A percentile compares a stretch with the other conserved stretches of the same genome.
Conservation (phyloP, 2,113 vertebrate genomes). For the Python bivittatus region DNA sequence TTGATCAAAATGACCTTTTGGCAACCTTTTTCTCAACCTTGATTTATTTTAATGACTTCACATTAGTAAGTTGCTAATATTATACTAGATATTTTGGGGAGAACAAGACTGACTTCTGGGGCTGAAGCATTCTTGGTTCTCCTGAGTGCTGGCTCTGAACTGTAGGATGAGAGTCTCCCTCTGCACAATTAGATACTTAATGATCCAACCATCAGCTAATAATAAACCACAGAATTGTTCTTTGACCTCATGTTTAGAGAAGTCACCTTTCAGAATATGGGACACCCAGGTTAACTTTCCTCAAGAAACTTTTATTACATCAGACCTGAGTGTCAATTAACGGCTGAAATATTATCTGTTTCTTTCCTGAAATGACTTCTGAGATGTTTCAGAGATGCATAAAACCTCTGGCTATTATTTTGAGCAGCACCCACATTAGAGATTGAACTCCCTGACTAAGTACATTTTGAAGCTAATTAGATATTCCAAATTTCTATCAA, state of each 20-base stretch:
- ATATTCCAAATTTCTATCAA: constrained; percentile 82
- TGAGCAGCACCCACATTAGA: constrained; percentile 74
- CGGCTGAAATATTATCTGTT: constrained; percentile 76
- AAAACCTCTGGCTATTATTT: constrained; percentile 78
- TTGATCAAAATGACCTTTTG: neutral
- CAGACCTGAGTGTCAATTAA: constrained; percentile 75
- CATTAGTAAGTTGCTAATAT: neutral
- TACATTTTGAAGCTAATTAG: constrained; percentile 82
- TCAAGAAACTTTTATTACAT: constrained; percentile 74
- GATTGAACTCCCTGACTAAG: constrained; percentile 72
- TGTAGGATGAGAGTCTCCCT: neutral
- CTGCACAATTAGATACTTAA: constrained; percentile 38
- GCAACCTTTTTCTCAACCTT: neutral
- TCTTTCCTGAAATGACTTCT: constrained; percentile 76
- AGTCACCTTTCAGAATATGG: constrained; percentile 79
- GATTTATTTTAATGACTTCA: neutral
- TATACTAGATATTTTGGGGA: neutral
- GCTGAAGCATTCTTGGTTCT: neutral
- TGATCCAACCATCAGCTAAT: constrained; percentile 38
- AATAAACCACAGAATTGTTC: constrained; percentile 51
- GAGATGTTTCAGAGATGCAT: constrained; percentile 74
- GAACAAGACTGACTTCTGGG: neutral
- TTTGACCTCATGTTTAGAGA: constrained; percentile 66
- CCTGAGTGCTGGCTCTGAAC: neutral
- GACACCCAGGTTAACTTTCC: constrained; percentile 74